Evolutionary conservation across 2,113 vertebrate genomes (phyloP).

Genomic region (Neogale vison): DNA sequence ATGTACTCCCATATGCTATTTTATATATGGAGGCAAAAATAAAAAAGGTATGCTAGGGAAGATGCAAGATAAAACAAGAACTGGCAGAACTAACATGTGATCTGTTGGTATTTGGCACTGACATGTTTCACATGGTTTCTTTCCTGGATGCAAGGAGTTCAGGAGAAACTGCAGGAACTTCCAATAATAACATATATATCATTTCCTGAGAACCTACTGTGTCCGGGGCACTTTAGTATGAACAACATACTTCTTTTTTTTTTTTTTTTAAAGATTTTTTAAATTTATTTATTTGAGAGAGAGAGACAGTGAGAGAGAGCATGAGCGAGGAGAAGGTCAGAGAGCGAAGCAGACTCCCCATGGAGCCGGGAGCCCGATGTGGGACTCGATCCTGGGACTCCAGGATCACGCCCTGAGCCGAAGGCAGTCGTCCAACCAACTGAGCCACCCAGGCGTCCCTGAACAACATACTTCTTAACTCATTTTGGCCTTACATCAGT

Average conservation of each 20-base stretch:
- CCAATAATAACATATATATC: not conserved
- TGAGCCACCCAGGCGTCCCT: no score
- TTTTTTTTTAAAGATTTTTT: no score
- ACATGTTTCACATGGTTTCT: not conserved
- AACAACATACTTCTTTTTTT: not conserved
- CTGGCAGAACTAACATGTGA: not conserved
- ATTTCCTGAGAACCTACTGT: not conserved
- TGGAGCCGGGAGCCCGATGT: no score
- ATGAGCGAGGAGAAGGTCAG: no score
- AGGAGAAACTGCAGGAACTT: not conserved
- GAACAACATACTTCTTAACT: not conserved
- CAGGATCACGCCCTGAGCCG: no score
- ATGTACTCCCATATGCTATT: not conserved
- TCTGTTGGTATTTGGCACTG: not conserved
- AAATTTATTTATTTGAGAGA: no score
- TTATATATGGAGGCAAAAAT: not conserved
- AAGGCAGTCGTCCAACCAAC: no score
- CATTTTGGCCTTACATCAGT: not conserved
- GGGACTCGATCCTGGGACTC: no score
- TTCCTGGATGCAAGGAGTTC: not conserved
- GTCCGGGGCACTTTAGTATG: no score
- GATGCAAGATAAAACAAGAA: not conserved
- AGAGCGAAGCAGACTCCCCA: no score
- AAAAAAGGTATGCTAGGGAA: not conserved
- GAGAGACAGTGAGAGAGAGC: no score